These are phyloP conservation scores for Diuraphis noxia DNA, from an alignment of 1,140 invertebrate species.

Conservation along the genomic window DNA sequence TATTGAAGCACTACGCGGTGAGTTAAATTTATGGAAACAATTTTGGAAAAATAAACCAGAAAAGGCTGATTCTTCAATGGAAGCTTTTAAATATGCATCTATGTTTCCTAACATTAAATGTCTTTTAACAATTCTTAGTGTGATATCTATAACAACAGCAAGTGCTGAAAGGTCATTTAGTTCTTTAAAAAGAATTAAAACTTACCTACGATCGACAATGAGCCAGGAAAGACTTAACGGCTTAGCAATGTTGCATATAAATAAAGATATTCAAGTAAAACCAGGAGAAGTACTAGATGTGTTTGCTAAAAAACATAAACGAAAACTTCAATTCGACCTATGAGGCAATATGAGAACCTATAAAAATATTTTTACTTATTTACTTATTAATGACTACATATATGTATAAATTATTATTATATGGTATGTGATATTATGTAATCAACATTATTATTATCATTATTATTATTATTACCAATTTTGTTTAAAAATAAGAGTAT, in stretches of 20 bases:
- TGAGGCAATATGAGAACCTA: not conserved
- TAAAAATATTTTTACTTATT: not conserved
- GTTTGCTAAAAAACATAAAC: not conserved
- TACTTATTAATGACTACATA: no score
- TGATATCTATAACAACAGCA: conserved; percentile 9
- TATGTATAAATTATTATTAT: no score
- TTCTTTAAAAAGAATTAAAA: conserved; percentile 62
- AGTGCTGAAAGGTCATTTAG: conserved; percentile 56
- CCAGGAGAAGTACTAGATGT: not conserved
- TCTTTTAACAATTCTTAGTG: no score
- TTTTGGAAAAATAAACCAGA: no score
- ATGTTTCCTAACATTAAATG: no score
- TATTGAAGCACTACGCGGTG: not conserved
- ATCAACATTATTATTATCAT: not conserved
- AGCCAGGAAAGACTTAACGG: conserved; percentile 55
- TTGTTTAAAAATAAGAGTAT: no score
- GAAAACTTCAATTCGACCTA: no score
- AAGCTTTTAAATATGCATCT: no score
- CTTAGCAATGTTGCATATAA: conserved; percentile 56
- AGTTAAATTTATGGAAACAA: no score
- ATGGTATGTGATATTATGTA: not conserved
- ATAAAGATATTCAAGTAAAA: conserved; percentile 47
- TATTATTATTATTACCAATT: not conserved
- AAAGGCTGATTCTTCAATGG: no score
- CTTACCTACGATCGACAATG: conserved; percentile 59